phyloP scores from a whole-genome alignment of 1,140 invertebrate species.

The Drosophila subobscura region DNA sequence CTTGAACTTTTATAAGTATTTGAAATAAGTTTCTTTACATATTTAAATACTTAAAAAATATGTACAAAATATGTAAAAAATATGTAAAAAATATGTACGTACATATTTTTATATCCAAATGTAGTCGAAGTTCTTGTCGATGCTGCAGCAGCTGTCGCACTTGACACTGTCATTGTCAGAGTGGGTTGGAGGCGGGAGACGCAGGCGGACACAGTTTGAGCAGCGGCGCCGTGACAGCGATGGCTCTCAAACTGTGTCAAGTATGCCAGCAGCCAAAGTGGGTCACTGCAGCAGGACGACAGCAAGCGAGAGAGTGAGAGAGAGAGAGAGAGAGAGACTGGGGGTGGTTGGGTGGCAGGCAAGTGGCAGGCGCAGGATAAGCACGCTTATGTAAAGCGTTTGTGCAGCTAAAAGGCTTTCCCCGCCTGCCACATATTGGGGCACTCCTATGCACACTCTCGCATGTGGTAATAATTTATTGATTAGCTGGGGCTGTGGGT shows the following conservation, averaged over 20 bases:
- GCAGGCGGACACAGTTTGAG: conserved; percentile 48
- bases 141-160: conserved; percentile 1
- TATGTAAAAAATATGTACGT: no score
- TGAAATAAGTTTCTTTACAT: no score
- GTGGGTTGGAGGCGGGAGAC: no score
- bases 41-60: no score
- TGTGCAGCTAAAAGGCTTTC: conserved; percentile 69
- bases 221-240: conserved; percentile 52
- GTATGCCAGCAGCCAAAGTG: conserved; percentile 68
- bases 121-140: no score
- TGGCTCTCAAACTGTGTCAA: conserved; percentile 77
- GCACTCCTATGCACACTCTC: neutral
- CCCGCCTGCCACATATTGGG: conserved; percentile 16
- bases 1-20: no score
- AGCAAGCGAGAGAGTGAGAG: conserved; percentile 5
- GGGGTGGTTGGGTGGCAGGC: conserved; percentile 9
- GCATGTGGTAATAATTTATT: conserved; percentile 63
- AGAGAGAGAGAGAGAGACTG: neutral
- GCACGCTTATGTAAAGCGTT: conserved; percentile 68
- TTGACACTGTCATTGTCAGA: conserved; percentile 11
- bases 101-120: no score
- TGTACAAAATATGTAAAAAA: no score
- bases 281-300: conserved; percentile 55
- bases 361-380: conserved; percentile 61
- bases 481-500: conserved; percentile 33